Conservation (phyloP, 1,140 invertebrate species). For the Cherax quadricarinatus region DNA sequence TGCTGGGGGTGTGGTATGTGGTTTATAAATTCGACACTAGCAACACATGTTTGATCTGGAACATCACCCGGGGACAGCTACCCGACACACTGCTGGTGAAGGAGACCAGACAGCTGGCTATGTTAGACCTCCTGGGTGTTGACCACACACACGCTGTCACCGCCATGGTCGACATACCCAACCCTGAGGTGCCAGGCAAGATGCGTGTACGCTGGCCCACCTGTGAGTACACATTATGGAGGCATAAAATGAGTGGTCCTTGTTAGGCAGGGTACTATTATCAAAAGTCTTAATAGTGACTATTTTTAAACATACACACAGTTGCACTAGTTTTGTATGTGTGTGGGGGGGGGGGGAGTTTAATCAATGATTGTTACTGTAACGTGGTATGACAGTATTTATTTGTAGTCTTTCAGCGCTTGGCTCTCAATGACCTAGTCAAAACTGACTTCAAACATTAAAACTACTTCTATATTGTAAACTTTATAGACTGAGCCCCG, state of each 20-base stretch:
- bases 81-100: conserved; percentile 62
- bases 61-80: conserved; percentile 81
- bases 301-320: no score
- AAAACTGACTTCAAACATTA: no score
- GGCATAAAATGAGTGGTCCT: not conserved
- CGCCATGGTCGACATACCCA: conserved; percentile 82
- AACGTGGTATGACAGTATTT: no score
- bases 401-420: no score
- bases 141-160: conserved; percentile 87
- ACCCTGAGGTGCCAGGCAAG: conserved; percentile 82
- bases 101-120: conserved; percentile 67
- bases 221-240: conserved; percentile 81
- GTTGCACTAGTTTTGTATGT: no score
- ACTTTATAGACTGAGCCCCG: no score
- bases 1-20: conserved; percentile 89
- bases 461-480: no score
- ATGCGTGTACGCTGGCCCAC: conserved; percentile 87
- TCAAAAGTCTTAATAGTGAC: no score
- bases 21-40: conserved; percentile 90
- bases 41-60: conserved; percentile 87
- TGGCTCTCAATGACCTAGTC: no score
- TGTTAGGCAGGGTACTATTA: no score
- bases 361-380: no score
- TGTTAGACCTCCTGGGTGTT: conserved; percentile 77
- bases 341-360: no score